phyloP scores from a whole-genome alignment of 2,888 invertebrate species.

The Lottia gigantea region DNA sequence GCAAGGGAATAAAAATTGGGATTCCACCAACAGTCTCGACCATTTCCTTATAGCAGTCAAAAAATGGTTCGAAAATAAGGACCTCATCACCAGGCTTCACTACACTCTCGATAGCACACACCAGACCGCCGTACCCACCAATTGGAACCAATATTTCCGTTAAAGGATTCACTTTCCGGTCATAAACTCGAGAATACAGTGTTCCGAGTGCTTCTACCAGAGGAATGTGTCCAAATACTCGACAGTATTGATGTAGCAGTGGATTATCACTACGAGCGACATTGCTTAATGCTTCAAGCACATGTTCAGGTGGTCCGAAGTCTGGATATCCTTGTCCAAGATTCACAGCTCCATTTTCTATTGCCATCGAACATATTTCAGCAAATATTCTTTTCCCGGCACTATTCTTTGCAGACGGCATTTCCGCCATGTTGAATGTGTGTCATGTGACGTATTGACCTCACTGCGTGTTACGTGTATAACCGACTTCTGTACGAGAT shows the following conservation, averaged over 20 bases:
- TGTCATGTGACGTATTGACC: too few species aligned
- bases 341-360: neutral
- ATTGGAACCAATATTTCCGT: neutral
- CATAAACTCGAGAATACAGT: neutral
- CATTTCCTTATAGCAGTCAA: constrained; percentile 5
- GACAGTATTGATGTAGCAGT: constrained; percentile 2
- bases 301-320: constrained; percentile 10
- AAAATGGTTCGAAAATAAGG: constrained; percentile 7
- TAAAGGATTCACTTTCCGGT: neutral
- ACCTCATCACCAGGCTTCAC: neutral
- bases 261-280: constrained; percentile 10
- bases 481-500: too few species aligned
- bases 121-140: neutral
- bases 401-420: too few species aligned
- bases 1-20: constrained; percentile 1
- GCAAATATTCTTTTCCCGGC: neutral
- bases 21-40: neutral
- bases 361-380: neutral
- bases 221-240: neutral
- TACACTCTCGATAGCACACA: constrained; percentile 9
- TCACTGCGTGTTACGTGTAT: too few species aligned
- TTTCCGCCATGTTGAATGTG: too few species aligned
- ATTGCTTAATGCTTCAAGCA: neutral
- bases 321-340: constrained; percentile 8
- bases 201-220: neutral